Conservation (phyloP, 53 echinoderm and acorn worm species). For the Patiria pectinifera region DNA sequence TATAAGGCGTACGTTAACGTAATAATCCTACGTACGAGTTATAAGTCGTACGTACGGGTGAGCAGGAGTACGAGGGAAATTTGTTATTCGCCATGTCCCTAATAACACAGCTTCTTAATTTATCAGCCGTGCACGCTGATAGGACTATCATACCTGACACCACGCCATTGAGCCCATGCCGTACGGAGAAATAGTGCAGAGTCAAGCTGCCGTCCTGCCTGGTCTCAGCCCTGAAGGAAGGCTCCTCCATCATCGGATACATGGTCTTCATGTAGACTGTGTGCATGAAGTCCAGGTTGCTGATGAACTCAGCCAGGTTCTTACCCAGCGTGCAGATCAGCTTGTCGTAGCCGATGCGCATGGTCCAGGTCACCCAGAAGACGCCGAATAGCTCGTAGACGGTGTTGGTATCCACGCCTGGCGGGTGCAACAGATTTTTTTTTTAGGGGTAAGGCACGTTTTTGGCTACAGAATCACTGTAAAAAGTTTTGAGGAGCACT, state of each 20-base stretch:
- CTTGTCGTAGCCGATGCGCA: conserved; percentile 89
- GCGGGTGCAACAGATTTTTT: not conserved
- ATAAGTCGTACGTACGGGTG: no score
- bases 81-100: no score
- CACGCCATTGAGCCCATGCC: conserved; percentile 76
- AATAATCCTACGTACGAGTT: no score
- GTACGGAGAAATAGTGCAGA: conserved; percentile 88
- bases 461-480: no score
- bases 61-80: no score
- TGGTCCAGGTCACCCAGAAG: conserved; percentile 92
- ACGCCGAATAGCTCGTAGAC: conserved; percentile 88
- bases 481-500: no score
- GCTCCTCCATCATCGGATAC: conserved; percentile 92
- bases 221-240: conserved; percentile 86
- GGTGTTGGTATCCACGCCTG: conserved; percentile 74
- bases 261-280: conserved; percentile 97
- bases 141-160: conserved; percentile 68
- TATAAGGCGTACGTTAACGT: no score
- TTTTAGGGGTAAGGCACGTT: no score
- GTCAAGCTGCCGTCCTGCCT: conserved; percentile 69
- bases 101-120: no score
- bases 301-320: conserved; percentile 80
- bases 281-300: conserved; percentile 91
- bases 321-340: conserved; percentile 83
- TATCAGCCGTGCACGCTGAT: no score